Conservation (phyloP, 1,140 invertebrate genomes). For the Drosophila santomea region DNA sequence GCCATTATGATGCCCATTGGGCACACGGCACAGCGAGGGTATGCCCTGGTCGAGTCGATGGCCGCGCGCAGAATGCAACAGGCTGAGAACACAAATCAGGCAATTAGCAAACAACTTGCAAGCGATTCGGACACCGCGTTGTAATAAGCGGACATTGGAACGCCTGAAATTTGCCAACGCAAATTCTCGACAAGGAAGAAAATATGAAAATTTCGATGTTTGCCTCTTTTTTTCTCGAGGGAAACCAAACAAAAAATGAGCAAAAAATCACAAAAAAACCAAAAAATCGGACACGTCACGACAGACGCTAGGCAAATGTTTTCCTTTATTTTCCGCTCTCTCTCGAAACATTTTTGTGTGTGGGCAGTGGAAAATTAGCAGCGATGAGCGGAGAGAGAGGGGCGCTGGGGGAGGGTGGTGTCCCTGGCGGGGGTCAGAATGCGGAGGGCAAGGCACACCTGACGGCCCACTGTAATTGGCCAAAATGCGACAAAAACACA, state of each 20-base stretch:
- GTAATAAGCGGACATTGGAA: constrained; percentile 78
- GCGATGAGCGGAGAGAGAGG: constrained; percentile 4
- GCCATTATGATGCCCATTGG: constrained; percentile 61
- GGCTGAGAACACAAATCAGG: constrained; percentile 59
- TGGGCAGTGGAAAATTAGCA: constrained; percentile 76
- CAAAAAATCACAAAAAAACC: constrained; percentile 19
- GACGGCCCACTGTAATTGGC: constrained; percentile 44
- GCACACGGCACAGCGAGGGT: constrained; percentile 17
- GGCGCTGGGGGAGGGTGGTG: background rate
- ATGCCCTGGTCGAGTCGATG: background rate
- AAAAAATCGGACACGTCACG: constrained; percentile 46
- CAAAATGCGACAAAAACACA: constrained; percentile 16
- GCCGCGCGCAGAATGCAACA: background rate
- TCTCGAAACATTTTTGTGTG: constrained; percentile 31
- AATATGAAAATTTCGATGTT: constrained; percentile 41
- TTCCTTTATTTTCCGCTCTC: constrained; percentile 6
- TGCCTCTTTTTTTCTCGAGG: constrained; percentile 38
- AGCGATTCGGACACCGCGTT: constrained; percentile 71
- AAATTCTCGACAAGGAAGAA: constrained; percentile 32
- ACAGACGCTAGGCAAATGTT: constrained; percentile 38
- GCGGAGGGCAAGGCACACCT: constrained; percentile 64
- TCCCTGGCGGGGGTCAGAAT: constrained; percentile 68
- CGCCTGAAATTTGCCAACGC: constrained; percentile 67
- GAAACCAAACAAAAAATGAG: constrained; percentile 26
- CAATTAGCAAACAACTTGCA: constrained; percentile 76